phyloP scores from a whole-genome alignment of 2,888 invertebrate genomes.

The Lypha dubia region DNA sequence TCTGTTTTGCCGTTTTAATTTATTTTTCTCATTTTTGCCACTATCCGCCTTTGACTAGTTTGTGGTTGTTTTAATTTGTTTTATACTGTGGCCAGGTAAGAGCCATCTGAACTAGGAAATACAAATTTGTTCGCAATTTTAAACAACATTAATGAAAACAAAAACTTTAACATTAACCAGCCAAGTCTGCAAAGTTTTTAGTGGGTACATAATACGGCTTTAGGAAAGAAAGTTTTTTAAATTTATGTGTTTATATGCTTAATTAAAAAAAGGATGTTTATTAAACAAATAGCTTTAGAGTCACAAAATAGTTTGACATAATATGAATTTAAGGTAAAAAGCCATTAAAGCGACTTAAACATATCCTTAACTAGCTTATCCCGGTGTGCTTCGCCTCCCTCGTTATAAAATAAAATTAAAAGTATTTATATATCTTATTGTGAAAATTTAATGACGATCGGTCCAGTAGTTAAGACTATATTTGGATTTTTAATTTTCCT shows the following conservation, averaged over 20 bases:
- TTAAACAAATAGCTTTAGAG: not conserved
- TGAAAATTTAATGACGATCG: too few species aligned
- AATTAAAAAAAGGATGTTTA: slow-evolving; percentile 7
- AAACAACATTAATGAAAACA: not conserved
- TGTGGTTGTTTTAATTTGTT: slow-evolving; percentile 20
- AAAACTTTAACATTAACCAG: slow-evolving; percentile 25
- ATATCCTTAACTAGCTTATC: too few species aligned
- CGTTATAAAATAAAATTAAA: too few species aligned
- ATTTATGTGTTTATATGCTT: slow-evolving; percentile 20
- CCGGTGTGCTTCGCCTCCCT: too few species aligned
- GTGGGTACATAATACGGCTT: not conserved
- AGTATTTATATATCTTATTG: too few species aligned
- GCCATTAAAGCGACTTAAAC: not conserved
- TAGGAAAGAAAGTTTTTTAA: slow-evolving; percentile 14
- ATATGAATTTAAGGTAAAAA: not conserved
- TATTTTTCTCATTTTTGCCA: not conserved
- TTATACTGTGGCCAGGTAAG: slow-evolving; percentile 12
- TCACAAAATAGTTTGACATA: not conserved
- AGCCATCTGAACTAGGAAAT: not conserved
- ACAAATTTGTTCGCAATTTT: slow-evolving; percentile 26
- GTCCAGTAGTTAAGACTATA: too few species aligned
- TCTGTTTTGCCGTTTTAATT: slow-evolving; percentile 5
- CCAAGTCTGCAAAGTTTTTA: slow-evolving; percentile 54
- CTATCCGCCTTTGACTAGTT: slow-evolving; percentile 15
- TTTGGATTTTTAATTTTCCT: too few species aligned